phyloP scores from a whole-genome alignment of 37 sponge, comb jelly and placozoan species.

The Aphrocallistes beatrix region DNA sequence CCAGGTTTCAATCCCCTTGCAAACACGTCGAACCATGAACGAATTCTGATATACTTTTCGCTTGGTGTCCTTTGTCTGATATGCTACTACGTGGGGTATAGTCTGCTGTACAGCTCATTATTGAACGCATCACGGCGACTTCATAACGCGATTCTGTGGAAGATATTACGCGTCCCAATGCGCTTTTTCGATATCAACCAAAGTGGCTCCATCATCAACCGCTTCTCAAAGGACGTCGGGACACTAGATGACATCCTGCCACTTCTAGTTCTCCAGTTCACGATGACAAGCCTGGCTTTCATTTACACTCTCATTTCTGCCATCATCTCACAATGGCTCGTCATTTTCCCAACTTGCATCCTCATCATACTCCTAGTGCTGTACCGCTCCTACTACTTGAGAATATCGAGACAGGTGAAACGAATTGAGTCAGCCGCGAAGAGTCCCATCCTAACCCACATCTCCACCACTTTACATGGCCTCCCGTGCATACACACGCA shows the following conservation, averaged over 20 bases:
- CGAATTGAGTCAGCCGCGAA: background rate
- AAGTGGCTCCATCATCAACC: constrained; percentile 1
- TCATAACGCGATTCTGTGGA: background rate
- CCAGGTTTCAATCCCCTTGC: background rate
- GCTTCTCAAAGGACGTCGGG: constrained; percentile 1
- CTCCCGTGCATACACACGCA: constrained; percentile 5
- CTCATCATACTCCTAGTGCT: background rate
- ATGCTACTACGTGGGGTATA: background rate
- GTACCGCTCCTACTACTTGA: background rate
- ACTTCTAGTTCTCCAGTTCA: background rate
- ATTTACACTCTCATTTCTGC: background rate
- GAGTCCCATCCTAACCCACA: background rate
- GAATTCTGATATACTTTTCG: background rate
- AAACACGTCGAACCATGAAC: background rate
- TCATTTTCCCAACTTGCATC: background rate
- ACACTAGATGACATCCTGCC: background rate
- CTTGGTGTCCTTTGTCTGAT: background rate
- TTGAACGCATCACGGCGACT: background rate
- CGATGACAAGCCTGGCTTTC: background rate
- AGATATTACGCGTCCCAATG: background rate
- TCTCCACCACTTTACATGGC: background rate
- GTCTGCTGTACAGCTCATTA: background rate
- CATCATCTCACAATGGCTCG: background rate
- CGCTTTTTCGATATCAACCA: background rate
- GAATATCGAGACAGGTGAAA: background rate